Evolutionary conservation across 2,797 vertebrate species (phyloP).

Genomic region (Gymnothorax reevesii): DNA sequence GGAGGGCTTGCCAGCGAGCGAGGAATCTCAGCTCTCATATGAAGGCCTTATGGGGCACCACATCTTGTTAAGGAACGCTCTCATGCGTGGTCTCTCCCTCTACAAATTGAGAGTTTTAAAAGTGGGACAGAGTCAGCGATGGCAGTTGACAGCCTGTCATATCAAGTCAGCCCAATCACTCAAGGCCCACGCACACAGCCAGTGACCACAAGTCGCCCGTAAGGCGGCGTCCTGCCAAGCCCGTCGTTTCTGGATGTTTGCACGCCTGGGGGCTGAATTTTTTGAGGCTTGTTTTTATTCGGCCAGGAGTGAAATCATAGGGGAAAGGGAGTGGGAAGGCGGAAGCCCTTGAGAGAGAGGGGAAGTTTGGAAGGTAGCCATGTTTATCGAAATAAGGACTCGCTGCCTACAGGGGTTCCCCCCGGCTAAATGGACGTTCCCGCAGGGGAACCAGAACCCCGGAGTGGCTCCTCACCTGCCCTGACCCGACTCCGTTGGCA

Average conservation of each 20-base stretch:
- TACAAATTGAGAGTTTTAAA: too few species aligned
- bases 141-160: too few species aligned
- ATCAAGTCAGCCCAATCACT: neutral
- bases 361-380: neutral
- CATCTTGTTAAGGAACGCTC: too few species aligned
- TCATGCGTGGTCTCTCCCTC: too few species aligned
- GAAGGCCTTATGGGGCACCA: too few species aligned
- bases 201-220: neutral
- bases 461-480: neutral
- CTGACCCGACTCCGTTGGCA: conserved; percentile 12
- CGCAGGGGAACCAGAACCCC: conserved; percentile 56
- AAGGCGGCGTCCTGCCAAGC: neutral
- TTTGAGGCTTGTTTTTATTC: neutral
- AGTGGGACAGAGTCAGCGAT: too few species aligned
- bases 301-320: neutral
- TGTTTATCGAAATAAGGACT: neutral
- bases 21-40: neutral
- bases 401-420: neutral
- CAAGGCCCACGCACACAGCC: neutral
- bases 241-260: neutral
- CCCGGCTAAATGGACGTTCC: neutral
- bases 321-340: neutral
- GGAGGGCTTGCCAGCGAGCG: too few species aligned
- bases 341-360: neutral
- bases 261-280: neutral